A percentile compares a stretch with the other conserved stretches of the same genome.
Evolutionary conservation across 1,140 invertebrate genomes (phyloP).

Genomic region (Papilio machaon): DNA sequence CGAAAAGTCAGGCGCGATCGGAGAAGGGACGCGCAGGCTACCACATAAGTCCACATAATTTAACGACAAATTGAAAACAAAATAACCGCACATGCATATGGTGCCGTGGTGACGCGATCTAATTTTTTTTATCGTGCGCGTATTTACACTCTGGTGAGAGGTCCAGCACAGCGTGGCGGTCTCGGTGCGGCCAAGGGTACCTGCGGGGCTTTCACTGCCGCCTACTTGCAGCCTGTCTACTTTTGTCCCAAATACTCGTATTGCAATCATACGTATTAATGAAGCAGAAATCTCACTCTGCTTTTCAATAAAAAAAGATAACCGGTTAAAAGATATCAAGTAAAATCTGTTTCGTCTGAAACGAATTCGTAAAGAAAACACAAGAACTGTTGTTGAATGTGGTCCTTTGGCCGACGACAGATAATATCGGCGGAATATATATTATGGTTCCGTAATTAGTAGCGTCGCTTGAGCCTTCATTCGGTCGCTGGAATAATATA

Average conservation of each 20-base stretch:
- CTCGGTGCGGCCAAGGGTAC: neutral
- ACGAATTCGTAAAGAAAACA: neutral
- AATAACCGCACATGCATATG: neutral
- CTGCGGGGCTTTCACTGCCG: neutral
- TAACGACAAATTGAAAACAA: neutral
- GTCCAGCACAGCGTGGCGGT: too few species aligned
- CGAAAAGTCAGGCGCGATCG: neutral
- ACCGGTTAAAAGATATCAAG: neutral
- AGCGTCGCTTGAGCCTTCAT: neutral
- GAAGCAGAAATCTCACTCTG: neutral
- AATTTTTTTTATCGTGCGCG: neutral
- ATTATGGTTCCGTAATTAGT: conserved; percentile 1
- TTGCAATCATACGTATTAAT: neutral
- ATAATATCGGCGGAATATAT: conserved; percentile 12
- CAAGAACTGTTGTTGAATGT: neutral
- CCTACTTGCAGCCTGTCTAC: neutral
- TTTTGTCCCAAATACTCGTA: neutral
- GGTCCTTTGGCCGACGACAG: neutral
- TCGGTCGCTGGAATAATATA: neutral
- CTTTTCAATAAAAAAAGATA: neutral
- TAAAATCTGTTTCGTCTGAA: conserved; percentile 1
- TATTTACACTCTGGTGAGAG: neutral
- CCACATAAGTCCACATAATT: neutral
- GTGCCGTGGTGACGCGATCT: neutral
- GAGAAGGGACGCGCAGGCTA: neutral